Base-by-base conservation (phyloP, 2,888 invertebrate genomes). In the Mactromeris polynyma region DNA sequence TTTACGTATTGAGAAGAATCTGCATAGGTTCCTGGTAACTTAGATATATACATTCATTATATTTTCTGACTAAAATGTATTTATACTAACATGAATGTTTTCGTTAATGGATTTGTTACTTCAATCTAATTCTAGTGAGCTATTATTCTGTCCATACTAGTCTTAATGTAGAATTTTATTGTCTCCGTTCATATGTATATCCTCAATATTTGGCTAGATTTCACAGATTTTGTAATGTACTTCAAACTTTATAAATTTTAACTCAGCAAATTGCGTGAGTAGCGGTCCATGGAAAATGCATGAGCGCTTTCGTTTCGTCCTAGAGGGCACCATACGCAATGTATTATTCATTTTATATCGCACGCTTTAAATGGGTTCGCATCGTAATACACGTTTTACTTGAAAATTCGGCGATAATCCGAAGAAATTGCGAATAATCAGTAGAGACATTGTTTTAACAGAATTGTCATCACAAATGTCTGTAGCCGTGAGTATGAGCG, bases 391-490 rank as follows among this genome's bases (percentile, higher is more conserved):
- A 64, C 51, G 19, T 82, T 51, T 82, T 86, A 86, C 26, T 40
- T 36, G 82, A 78, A 78, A 82, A 77, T 82, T 77, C 31, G 86
- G 86, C 78, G 82, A 46, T 87, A 87, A 87, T 82, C 86, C 46
- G 86, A 87, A 82, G 58, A 87, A 87, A 87, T 40, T 87, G 86
- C 82, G 77, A 69, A 81, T 87, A 87, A 87, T 87, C 82, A 77
- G 86, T 82, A 77, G 64, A 81, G 86, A 87, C 86, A 87, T 40
- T 87, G 82, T 87, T 87, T 87, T 87, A 87, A 87, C 86, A 81
- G 77, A 81, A 81, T 86, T 81, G 81, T 81, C 51, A 81, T 81
- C 54, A n/a, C 69, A 54, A 84, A 77, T 78, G 84, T 36, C 77
- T 84, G 31, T 73, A 51, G 84, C 78, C 78, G 84, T 78, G 54